phyloP scores from a whole-genome alignment of 2,797 vertebrate genomes.

The Sebastes variabilis region DNA sequence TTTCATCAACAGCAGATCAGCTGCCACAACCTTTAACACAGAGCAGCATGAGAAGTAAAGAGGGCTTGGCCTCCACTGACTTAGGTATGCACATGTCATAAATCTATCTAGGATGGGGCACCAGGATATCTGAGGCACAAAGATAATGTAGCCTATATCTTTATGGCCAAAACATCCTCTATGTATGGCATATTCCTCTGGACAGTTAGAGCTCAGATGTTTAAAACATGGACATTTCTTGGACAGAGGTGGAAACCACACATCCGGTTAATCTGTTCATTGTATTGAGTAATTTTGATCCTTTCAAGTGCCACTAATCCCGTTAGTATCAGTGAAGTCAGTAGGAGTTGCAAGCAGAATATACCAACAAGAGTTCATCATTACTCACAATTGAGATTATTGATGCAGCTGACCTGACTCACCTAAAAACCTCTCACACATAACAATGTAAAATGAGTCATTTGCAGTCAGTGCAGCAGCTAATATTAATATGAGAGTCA shows the following conservation, averaged over 20 bases:
- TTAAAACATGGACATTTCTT: background rate
- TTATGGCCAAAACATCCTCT: background rate
- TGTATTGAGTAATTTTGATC: background rate
- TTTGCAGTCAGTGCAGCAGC: slow-evolving; percentile 25
- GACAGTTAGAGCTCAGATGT: background rate
- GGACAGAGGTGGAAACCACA: background rate
- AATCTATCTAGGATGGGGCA: background rate
- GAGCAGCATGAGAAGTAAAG: background rate
- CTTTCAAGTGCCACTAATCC: background rate
- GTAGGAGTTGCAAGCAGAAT: background rate
- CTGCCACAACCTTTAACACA: background rate
- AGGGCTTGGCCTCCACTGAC: background rate
- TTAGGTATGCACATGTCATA: background rate
- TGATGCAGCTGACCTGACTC: slow-evolving; percentile 33
- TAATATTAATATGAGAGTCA: slow-evolving; percentile 36
- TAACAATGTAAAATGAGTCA: slow-evolving; percentile 21
- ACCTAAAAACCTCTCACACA: slow-evolving; percentile 26
- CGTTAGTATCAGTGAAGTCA: background rate
- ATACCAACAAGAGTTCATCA: slow-evolving; percentile 12
- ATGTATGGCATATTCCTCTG: background rate
- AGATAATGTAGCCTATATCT: background rate
- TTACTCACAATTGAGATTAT: slow-evolving; percentile 11
- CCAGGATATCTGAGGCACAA: background rate
- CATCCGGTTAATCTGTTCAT: background rate
- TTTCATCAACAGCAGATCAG: background rate